Percentiles rank a stretch among this genome's conserved stretches.
These are phyloP conservation scores for Euzophera pinguis DNA, from an alignment of 2,888 invertebrate genomes.

Conservation along the genomic window DNA sequence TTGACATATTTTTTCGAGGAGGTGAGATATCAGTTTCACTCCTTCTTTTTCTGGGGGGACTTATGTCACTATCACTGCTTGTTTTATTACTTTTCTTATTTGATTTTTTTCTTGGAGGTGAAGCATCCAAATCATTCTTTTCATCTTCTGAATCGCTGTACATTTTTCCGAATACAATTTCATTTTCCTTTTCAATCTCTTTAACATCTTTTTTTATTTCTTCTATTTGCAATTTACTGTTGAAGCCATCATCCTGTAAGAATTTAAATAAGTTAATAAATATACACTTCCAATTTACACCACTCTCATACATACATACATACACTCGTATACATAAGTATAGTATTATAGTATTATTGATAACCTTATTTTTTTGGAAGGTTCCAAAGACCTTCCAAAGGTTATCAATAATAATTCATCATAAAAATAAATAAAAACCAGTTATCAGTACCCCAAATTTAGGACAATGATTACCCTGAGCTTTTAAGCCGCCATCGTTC, in stretches of 20 bases:
- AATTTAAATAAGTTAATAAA: no score
- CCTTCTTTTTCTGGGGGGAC: slow-evolving; percentile 1
- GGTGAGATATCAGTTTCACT: slow-evolving; percentile 41
- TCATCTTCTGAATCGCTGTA: slow-evolving; percentile 74
- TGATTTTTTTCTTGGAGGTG: slow-evolving; percentile 30
- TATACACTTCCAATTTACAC: no score
- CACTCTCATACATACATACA: no score
- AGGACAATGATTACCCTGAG: no score
- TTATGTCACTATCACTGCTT: slow-evolving; percentile 15
- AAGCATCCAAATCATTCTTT: slow-evolving; percentile 46
- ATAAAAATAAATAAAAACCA: no score
- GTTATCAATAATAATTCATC: no score
- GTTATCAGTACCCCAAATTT: no score
- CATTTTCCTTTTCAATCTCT: slow-evolving; percentile 64
- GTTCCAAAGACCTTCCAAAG: no score
- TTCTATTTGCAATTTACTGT: slow-evolving; percentile 64
- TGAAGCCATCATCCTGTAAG: slow-evolving; percentile 71
- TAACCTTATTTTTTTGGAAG: no score
- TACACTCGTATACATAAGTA: no score
- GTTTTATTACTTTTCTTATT: slow-evolving; percentile 20
- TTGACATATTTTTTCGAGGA: slow-evolving; percentile 22
- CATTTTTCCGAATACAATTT: slow-evolving; percentile 70
- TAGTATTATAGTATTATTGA: no score
- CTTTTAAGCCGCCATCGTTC: no score
- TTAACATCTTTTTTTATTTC: slow-evolving; percentile 62